phyloP scores from a whole-genome alignment of 2,888 invertebrate genomes.

The Timandra comae region DNA sequence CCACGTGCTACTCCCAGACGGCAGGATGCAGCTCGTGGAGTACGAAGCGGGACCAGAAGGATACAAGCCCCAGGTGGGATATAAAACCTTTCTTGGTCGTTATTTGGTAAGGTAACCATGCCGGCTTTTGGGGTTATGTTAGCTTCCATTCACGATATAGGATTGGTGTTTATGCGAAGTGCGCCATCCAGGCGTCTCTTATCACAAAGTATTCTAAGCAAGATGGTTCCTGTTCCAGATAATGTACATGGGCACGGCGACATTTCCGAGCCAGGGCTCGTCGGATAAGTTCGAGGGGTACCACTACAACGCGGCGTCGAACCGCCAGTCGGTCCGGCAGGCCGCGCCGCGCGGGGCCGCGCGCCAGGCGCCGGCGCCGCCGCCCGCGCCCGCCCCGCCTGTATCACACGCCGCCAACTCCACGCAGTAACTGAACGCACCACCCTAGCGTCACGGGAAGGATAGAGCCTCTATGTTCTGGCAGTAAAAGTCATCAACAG shows the following conservation, averaged over 20 bases:
- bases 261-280: constrained; percentile 44
- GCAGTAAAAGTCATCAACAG: too few relatives aligned
- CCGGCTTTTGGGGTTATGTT: too few relatives aligned
- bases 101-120: too few relatives aligned
- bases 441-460: too few relatives aligned
- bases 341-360: constrained; percentile 42
- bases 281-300: constrained; percentile 66
- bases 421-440: constrained; percentile 31
- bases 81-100: too few relatives aligned
- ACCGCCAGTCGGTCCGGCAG: constrained; percentile 56
- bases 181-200: too few relatives aligned
- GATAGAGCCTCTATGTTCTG: too few relatives aligned
- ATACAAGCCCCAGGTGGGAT: constrained; percentile 79
- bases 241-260: constrained; percentile 71
- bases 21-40: constrained; percentile 79
- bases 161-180: too few relatives aligned
- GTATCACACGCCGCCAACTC: constrained; percentile 37
- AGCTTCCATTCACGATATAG: too few relatives aligned
- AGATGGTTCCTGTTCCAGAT: constrained; percentile 46
- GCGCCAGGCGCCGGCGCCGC: constrained; percentile 27
- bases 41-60: constrained; percentile 80
- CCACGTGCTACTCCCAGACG: constrained; percentile 80
- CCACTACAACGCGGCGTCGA: constrained; percentile 70
- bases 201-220: too few relatives aligned
- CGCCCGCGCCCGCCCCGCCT: constrained; percentile 38